Conservation (phyloP, 35 echinoderm and acorn worm species). For the Nesometra sesokonis region DNA sequence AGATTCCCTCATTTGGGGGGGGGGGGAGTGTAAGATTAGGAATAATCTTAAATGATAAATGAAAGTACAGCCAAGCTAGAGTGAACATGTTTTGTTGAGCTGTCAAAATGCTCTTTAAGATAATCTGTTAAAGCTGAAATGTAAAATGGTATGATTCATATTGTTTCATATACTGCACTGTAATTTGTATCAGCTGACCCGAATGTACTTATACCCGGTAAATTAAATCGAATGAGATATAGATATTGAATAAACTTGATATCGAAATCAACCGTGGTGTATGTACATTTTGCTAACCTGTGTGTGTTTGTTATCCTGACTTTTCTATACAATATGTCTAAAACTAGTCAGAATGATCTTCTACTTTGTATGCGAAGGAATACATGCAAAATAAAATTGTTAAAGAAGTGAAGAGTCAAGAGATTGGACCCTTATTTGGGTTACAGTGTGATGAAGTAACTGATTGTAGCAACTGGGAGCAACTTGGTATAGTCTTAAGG, state of each 20-base stretch:
- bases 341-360: background rate
- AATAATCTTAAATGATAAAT: too few species aligned
- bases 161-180: too few species aligned
- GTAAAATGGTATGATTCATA: too few species aligned
- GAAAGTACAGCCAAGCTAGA: too few species aligned
- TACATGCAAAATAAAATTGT: slow-evolving; percentile 30
- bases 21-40: too few species aligned
- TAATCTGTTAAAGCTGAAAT: too few species aligned
- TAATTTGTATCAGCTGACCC: too few species aligned
- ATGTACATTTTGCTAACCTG: slow-evolving; percentile 45
- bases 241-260: slow-evolving; percentile 35
- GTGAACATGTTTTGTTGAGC: too few species aligned
- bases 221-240: slow-evolving; percentile 14
- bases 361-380: background rate
- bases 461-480: slow-evolving; percentile 50
- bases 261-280: slow-evolving; percentile 32
- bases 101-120: too few species aligned
- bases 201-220: too few species aligned
- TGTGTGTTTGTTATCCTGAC: slow-evolving; percentile 28
- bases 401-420: slow-evolving; percentile 29
- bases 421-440: slow-evolving; percentile 10
- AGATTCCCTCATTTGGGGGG: too few species aligned
- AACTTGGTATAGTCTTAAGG: slow-evolving; percentile 40
- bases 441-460: slow-evolving; percentile 52
- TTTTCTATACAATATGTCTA: too few species aligned